Evolutionary conservation across 1,140 invertebrate species (phyloP), one percentile per base, ranked within the genome.

Genomic region (Anagrus nilaparvatae): DNA sequence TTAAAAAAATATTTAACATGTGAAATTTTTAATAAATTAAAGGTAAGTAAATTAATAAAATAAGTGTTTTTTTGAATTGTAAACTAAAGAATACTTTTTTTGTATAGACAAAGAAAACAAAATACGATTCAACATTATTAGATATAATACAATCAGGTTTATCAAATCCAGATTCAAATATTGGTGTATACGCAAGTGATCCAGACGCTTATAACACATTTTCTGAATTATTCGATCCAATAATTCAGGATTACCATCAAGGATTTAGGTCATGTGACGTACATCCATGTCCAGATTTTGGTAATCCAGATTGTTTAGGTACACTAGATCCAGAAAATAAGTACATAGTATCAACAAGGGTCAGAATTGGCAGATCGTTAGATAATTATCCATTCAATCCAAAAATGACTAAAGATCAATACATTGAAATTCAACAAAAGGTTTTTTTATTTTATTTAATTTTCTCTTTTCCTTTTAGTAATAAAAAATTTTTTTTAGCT

Each of bases 301-400:
- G 85, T 41, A 74, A 85, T 49, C 59, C 73, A 3, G 69, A 71
- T 40, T 64, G 69, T 34, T 66, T 89, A 12, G 75, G 76, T 16
- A 77, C 87, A 55, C 61, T 90, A 20, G 84, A 90, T 63, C 82
- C 84, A 4, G 67, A 66, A 27, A 69, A 62, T 52, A 73, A 69
- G 60, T 85, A 74, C 56, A 77, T 90, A 38, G 62, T 84, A 37
- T 86, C 81, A 2, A 83, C 83, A 12, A 73, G 84, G 50, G 77
- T 89, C 7, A 72, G 84, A 20, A 80, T 81, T 48, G 81, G 78
- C 10, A 72, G 83, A 35, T 79, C 78, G 43, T 54, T 81, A 29
- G 65, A 74, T 35, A 81, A 79, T 14, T 84, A 81, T 58, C 79
- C 84, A 14, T 87, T 87, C 67, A 85, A 87, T 64, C 77, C 82